phyloP scores from a whole-genome alignment of 1,140 invertebrate genomes.

The Dermatophagoides farinae region DNA sequence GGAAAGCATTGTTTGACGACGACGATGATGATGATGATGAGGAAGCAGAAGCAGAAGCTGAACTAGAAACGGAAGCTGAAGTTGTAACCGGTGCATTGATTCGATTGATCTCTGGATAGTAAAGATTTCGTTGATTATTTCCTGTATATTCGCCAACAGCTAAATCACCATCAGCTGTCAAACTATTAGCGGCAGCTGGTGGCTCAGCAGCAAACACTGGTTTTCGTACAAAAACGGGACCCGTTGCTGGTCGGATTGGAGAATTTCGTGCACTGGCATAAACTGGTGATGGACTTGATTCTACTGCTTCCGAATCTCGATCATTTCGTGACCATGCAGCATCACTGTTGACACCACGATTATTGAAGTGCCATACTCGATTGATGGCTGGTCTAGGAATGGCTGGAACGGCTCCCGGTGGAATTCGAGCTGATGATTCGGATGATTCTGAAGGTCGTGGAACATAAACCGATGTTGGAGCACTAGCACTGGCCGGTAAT shows the following conservation, averaged over 20 bases:
- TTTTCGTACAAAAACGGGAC: not conserved
- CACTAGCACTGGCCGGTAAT: not conserved
- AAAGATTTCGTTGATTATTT: slow-evolving; percentile 1
- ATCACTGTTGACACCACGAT: not conserved
- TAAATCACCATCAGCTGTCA: not conserved
- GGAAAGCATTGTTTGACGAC: not conserved
- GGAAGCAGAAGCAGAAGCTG: not conserved
- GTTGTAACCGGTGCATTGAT: not conserved
- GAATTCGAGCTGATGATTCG: not conserved
- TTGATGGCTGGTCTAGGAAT: not conserved
- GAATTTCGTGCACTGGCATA: not conserved
- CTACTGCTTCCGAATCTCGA: not conserved
- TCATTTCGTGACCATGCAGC: not conserved
- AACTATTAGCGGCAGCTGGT: not conserved
- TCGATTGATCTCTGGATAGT: slow-evolving; percentile 7
- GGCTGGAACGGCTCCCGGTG: not conserved
- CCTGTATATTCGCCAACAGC: not conserved
- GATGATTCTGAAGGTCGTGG: not conserved
- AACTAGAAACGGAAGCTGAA: not conserved
- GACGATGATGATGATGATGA: slow-evolving; percentile 4
- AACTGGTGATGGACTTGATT: not conserved
- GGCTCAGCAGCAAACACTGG: not conserved
- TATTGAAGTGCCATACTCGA: not conserved
- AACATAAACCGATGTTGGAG: not conserved
- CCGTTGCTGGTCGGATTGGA: not conserved